Evolutionary conservation across 2,888 invertebrate genomes (phyloP).

Genomic region (Acrobasis consociella): DNA sequence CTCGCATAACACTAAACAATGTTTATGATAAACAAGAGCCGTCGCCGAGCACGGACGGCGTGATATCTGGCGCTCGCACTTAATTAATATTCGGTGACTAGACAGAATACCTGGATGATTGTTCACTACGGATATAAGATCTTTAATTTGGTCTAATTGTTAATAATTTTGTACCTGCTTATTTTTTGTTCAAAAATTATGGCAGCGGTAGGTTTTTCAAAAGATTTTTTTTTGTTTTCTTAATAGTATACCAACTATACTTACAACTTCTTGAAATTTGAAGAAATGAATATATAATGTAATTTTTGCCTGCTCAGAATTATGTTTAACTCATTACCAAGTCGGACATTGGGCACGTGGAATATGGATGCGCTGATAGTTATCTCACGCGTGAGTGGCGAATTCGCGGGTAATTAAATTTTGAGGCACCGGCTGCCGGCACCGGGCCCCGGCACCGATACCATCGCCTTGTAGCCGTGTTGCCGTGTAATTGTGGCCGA

Average conservation of each 20-base stretch:
- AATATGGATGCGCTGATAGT: conserved; percentile 22
- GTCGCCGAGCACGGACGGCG: conserved; percentile 39
- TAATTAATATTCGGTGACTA: conserved; percentile 79
- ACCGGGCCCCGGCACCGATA: conserved; percentile 45
- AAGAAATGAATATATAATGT: too few species aligned
- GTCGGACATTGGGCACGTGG: neutral
- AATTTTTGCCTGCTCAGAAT: neutral
- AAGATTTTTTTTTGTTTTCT: neutral
- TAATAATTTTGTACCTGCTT: conserved; percentile 30
- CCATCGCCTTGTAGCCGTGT: conserved; percentile 39
- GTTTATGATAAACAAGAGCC: conserved; percentile 62
- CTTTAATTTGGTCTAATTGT: conserved; percentile 47
- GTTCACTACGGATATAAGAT: conserved; percentile 40
- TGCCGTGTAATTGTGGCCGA: conserved; percentile 57
- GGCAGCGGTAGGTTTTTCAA: neutral
- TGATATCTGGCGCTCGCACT: conserved; percentile 50
- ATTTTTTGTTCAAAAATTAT: neutral
- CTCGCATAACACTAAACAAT: conserved; percentile 60
- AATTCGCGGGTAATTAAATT: conserved; percentile 73
- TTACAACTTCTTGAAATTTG: too few species aligned
- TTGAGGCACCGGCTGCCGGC: conserved; percentile 54
- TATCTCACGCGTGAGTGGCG: conserved; percentile 47
- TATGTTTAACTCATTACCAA: neutral
- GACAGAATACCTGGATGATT: conserved; percentile 50
- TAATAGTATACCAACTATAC: neutral